These are phyloP conservation scores for Lonchura striata DNA, from an alignment of 2,113 vertebrate genomes.

Conservation along the genomic window DNA sequence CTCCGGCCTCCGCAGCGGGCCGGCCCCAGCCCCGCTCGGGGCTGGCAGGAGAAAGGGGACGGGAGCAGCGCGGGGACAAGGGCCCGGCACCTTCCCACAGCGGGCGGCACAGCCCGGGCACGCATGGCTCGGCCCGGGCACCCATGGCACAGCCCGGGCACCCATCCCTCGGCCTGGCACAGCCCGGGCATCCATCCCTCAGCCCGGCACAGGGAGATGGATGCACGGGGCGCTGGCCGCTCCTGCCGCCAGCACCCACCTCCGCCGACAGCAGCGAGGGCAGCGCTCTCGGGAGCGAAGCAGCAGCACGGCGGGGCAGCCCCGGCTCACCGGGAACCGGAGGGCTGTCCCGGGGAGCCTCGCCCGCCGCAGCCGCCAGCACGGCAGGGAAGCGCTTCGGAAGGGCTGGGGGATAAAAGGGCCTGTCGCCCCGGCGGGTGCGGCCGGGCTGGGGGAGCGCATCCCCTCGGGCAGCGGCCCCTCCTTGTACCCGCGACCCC, in stretches of 20 bases:
- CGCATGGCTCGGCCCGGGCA: background rate
- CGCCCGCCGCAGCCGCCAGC: too few relatives aligned
- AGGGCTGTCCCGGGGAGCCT: background rate
- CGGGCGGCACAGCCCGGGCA: background rate
- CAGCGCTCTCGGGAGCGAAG: background rate
- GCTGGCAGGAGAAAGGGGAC: accelerated
- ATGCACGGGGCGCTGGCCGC: accelerated
- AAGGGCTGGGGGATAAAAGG: too few relatives aligned
- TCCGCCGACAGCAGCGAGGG: background rate
- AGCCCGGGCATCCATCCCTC: background rate
- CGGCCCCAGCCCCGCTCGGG: accelerated
- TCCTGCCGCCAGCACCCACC: background rate
- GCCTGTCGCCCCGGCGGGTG: accelerated
- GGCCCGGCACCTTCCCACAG: too few relatives aligned
- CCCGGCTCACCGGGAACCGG: background rate
- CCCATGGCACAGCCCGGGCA: background rate
- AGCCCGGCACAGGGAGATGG: background rate
- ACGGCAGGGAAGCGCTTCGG: too few relatives aligned
- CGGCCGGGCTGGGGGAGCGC: background rate
- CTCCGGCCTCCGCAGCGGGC: too few relatives aligned
- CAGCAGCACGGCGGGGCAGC: background rate
- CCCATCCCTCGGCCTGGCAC: background rate
- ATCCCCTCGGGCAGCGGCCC: background rate
- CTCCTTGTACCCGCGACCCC: background rate
- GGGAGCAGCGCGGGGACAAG: accelerated